These are phyloP conservation scores for Malurus leucopterus DNA, from an alignment of 2,797 vertebrate species.

Conservation along the genomic window DNA sequence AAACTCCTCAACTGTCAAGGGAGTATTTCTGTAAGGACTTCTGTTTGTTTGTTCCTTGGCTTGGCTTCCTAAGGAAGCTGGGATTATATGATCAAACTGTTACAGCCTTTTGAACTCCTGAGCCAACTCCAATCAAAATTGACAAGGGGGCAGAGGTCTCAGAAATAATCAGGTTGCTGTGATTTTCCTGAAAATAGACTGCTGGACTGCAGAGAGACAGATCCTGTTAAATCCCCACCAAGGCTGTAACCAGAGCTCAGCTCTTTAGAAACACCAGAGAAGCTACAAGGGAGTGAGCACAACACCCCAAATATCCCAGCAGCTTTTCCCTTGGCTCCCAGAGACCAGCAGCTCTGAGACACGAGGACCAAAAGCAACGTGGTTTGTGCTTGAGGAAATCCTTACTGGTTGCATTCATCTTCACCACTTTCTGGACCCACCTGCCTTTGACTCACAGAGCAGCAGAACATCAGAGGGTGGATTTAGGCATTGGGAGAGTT, in stretches of 20 bases:
- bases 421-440: not conserved
- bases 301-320: not conserved
- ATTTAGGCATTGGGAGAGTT: not conserved
- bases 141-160: slow-evolving; percentile 65
- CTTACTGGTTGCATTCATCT: not conserved
- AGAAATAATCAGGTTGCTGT: slow-evolving; percentile 62
- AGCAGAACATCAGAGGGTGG: not conserved
- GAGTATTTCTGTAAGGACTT: slow-evolving; percentile 21
- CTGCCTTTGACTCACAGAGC: not conserved
- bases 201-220: slow-evolving; percentile 34
- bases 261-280: not conserved
- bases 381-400: not conserved
- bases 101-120: slow-evolving; percentile 59
- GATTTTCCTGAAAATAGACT: slow-evolving; percentile 40
- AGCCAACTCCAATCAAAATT: slow-evolving; percentile 54
- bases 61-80: slow-evolving; percentile 55
- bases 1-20: not conserved
- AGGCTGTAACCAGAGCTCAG: slow-evolving; percentile 45
- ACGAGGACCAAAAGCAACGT: not conserved
- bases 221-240: slow-evolving; percentile 10
- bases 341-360: not conserved
- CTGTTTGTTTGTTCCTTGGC: slow-evolving; percentile 59
- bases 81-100: slow-evolving; percentile 57
- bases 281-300: not conserved
- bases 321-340: not conserved